Evolutionary conservation across 2,888 invertebrate genomes (phyloP).

Genomic region (Cactoblastis cactorum): DNA sequence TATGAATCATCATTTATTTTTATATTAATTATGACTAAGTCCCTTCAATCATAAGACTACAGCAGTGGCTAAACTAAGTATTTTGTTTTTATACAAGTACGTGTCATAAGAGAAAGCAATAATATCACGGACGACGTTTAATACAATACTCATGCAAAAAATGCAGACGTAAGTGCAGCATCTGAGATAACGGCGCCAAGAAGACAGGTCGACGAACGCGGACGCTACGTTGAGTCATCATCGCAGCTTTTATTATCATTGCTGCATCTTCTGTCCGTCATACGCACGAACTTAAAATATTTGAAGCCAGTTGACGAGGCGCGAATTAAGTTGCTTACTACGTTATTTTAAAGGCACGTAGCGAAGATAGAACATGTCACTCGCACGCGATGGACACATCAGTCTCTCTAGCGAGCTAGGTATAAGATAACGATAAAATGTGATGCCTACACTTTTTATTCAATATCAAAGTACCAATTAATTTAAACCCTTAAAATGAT

Average conservation of each 20-base stretch:
- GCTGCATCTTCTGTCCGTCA: slow-evolving; percentile 37
- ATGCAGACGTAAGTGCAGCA: slow-evolving; percentile 39
- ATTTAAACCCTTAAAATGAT: neutral
- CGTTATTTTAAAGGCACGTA: slow-evolving; percentile 34
- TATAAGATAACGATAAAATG: neutral
- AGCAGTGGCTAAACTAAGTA: neutral
- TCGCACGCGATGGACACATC: slow-evolving; percentile 33
- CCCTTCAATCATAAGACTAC: neutral
- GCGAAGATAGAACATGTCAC: slow-evolving; percentile 30
- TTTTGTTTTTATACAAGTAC: neutral
- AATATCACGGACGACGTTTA: neutral
- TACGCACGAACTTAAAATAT: slow-evolving; percentile 9
- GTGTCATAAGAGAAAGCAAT: neutral
- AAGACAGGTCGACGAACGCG: slow-evolving; percentile 64
- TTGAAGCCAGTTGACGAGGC: slow-evolving; percentile 20
- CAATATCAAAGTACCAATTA: neutral
- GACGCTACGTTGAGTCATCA: slow-evolving; percentile 39
- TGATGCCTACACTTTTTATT: neutral
- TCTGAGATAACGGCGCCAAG: slow-evolving; percentile 47
- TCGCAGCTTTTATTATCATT: slow-evolving; percentile 28
- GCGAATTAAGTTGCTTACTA: slow-evolving; percentile 37
- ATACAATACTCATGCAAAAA: slow-evolving; percentile 24
- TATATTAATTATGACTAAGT: neutral
- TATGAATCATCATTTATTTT: slow-evolving; percentile 17
- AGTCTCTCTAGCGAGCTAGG: neutral